A percentile compares a stretch with the other conserved stretches of the same genome.
Evolutionary conservation across 1,140 invertebrate species (phyloP).

Genomic region (Drosophila chauvacae): DNA sequence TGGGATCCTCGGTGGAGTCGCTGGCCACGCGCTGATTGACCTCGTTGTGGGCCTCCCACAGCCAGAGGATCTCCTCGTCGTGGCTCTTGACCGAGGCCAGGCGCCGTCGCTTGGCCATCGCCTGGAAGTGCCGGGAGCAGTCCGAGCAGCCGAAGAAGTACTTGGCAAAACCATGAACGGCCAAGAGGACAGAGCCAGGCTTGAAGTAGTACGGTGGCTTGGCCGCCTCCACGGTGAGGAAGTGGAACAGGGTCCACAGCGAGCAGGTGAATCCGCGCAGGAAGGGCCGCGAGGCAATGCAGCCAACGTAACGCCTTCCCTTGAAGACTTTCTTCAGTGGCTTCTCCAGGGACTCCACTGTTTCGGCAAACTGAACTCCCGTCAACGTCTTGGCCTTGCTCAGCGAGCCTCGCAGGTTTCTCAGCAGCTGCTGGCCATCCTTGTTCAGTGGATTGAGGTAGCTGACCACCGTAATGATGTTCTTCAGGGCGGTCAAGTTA

Average conservation of each 20-base stretch:
- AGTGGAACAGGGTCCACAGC: conserved; percentile 97
- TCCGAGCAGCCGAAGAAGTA: conserved; percentile 97
- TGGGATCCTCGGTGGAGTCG: conserved; percentile 95
- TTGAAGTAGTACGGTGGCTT: conserved; percentile 83
- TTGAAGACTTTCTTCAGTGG: conserved; percentile 53
- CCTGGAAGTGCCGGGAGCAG: conserved; percentile 93
- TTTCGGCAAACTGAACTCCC: conserved; percentile 13
- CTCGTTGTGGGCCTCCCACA: conserved; percentile 97
- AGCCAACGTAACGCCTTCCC: conserved; percentile 88
- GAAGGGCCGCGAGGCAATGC: conserved; percentile 86
- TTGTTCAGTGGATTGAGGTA: conserved; percentile 43
- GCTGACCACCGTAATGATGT: conserved; percentile 33
- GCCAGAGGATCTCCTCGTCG: conserved; percentile 93
- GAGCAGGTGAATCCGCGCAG: conserved; percentile 96
- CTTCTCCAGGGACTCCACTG: conserved; percentile 11
- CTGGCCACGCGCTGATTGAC: conserved; percentile 94
- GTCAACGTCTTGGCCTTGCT: background rate
- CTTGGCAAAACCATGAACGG: conserved; percentile 94
- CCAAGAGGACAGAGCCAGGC: conserved; percentile 88
- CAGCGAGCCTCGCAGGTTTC: conserved; percentile 4
- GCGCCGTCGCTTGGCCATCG: conserved; percentile 89
- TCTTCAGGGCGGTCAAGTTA: conserved; percentile 30
- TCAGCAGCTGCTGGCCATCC: conserved; percentile 33
- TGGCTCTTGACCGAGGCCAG: conserved; percentile 88
- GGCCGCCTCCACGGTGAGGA: conserved; percentile 92